A percentile compares a stretch with the other conserved stretches of the same genome.
phyloP scores from a whole-genome alignment of 2,797 vertebrate species.

The Todus mexicanus region DNA sequence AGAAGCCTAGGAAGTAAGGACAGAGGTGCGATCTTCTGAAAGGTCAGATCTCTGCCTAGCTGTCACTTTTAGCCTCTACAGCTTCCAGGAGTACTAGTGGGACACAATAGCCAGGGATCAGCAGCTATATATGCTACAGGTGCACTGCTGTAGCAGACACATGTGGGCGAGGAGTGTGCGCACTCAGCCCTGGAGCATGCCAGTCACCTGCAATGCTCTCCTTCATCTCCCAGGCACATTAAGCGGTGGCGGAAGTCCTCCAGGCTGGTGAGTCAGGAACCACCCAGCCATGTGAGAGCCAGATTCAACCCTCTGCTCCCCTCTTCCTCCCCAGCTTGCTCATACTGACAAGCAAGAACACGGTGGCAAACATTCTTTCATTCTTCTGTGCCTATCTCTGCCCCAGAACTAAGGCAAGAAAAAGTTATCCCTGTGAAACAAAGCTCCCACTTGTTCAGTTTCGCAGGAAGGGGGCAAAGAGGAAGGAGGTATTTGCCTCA shows the following conservation, averaged over 20 bases:
- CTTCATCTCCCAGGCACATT: not conserved
- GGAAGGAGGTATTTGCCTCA: not conserved
- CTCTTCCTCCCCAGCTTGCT: not conserved
- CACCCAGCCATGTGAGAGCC: not conserved
- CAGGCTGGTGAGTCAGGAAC: not conserved
- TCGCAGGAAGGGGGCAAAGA: not conserved
- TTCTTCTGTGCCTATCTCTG: not conserved
- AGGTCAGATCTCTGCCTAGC: not conserved
- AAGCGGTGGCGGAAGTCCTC: not conserved
- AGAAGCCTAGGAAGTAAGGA: not conserved
- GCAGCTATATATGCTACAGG: not conserved
- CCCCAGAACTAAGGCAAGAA: not conserved
- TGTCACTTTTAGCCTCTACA: not conserved
- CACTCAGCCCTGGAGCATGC: not conserved
- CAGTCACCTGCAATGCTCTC: not conserved
- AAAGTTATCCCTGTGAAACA: not conserved
- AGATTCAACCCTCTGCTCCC: not conserved
- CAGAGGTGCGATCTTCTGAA: not conserved
- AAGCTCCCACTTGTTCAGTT: not conserved
- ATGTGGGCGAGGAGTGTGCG: not conserved
- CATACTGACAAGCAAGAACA: not conserved
- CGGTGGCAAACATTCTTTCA: not conserved
- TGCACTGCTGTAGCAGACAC: not conserved
- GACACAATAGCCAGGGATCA: not conserved
- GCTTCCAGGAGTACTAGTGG: not conserved